Evolutionary conservation across 23 tunicate genomes (phyloP), one percentile per base, ranked within the genome.

Genomic region (Styela plicata): DNA sequence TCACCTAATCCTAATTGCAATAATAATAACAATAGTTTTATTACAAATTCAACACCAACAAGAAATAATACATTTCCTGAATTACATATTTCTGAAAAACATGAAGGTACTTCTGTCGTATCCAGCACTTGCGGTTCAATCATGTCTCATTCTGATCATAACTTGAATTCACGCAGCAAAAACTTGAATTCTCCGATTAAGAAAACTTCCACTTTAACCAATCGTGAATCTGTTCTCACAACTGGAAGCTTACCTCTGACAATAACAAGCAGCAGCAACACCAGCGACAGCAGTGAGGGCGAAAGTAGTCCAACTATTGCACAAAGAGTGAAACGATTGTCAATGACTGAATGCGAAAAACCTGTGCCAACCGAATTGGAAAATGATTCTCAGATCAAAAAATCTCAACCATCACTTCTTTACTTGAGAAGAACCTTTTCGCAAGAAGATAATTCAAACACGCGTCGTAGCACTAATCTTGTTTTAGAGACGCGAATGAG

Each of bases 221-320:
- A 24, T 16, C 57, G 20, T 17, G 30, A 33, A 24, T 17, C 78
- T 17, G 64, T 66, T 70, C 23, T 87, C 2, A 74, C 91, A 25
- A 87, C 91, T 18, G 86, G 66, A 13, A 87, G 83, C 70, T 57
- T 82, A 1, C 91, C 85, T 0, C 83, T 87, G 2, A 65, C 74
- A 2, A 73, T 87, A 23, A 82, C 91, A 3, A 77, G 83, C 69
- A 83, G 86, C 29, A 74, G 83, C 37, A 65, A 85, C 61, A 87
- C 86, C 37, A 74, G 83, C 37, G 66, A 85, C 61, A 87, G 91
- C 37, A 85, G 83, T 44, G 77, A 71, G 77, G 77, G 34, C 17
- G 81, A 44, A 76, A 33, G 63, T 2, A 24, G 22, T 7, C 52
- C 79, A 18, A 76, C 63, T 24, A 44, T 36, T 22, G 21, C 33